phyloP scores from a whole-genome alignment of 2,113 vertebrate species.

The Myodes glareolus region DNA sequence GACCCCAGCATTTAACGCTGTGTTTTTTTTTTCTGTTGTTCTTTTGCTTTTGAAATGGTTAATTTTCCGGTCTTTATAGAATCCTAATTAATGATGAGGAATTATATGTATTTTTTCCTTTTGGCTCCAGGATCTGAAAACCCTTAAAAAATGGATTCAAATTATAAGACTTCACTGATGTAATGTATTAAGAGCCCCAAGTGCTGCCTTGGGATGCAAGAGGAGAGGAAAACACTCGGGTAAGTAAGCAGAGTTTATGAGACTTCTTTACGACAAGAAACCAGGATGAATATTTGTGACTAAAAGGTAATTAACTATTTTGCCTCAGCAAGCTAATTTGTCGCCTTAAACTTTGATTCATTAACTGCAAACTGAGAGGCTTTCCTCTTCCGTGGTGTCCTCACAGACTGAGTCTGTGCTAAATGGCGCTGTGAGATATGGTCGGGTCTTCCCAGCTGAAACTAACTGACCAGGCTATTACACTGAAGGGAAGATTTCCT shows the following conservation, averaged over 20 bases:
- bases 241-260: constrained; percentile 77
- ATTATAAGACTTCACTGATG: constrained; percentile 63
- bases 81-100: constrained; percentile 61
- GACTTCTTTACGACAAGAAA: constrained; percentile 78
- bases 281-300: constrained; percentile 76
- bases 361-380: constrained; percentile 68
- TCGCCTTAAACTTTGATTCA: constrained; percentile 79
- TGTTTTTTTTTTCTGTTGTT: neutral
- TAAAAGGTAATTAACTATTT: constrained; percentile 82
- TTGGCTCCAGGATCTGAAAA: constrained; percentile 60
- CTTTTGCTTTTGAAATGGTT: neutral
- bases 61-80: constrained; percentile 55
- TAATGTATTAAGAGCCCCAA: constrained; percentile 67
- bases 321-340: constrained; percentile 74
- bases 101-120: constrained; percentile 1
- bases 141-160: constrained; percentile 70
- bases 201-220: constrained; percentile 57
- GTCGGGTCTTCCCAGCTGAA: constrained; percentile 72
- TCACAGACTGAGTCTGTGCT: constrained; percentile 58
- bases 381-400: constrained; percentile 60
- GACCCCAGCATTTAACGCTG: constrained; percentile 41
- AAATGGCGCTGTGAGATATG: constrained; percentile 75
- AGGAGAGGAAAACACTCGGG: constrained; percentile 64
- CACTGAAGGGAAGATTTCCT: constrained; percentile 64
- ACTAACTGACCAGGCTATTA: constrained; percentile 68